Evolutionary conservation across 2,888 invertebrate genomes (phyloP).

Genomic region (Adineta ricciae): DNA sequence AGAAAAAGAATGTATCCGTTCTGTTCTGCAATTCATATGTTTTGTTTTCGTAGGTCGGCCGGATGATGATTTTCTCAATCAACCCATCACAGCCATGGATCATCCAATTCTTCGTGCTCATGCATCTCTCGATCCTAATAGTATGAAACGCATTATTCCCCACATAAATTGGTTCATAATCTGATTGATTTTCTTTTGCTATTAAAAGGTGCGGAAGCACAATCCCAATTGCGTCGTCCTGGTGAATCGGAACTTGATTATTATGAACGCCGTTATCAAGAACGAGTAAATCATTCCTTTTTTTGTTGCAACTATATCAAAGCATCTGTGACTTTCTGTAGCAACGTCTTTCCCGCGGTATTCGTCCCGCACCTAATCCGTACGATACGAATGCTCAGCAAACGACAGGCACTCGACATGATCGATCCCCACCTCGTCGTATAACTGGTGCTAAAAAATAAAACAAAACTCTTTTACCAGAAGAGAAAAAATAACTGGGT

Average conservation of each 20-base stretch:
- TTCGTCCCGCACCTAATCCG: too few species aligned
- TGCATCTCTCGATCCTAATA: slow-evolving; percentile 25
- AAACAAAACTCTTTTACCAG: too few species aligned
- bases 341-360: too few species aligned
- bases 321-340: too few species aligned
- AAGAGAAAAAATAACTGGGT: too few species aligned
- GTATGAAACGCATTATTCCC: background rate
- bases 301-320: too few species aligned
- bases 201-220: slow-evolving; percentile 41
- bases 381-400: too few species aligned
- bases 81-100: slow-evolving; percentile 45
- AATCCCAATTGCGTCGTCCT: slow-evolving; percentile 43
- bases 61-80: slow-evolving; percentile 43
- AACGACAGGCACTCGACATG: too few species aligned
- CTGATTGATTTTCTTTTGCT: background rate
- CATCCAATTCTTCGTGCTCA: slow-evolving; percentile 43
- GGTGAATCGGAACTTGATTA: slow-evolving; percentile 49
- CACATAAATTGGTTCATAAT: background rate
- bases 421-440: too few species aligned
- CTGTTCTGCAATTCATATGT: too few species aligned
- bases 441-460: too few species aligned
- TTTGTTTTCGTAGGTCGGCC: slow-evolving; percentile 41
- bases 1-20: background rate
- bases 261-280: slow-evolving; percentile 40
- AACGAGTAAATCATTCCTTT: too few species aligned